These are phyloP conservation scores for Melanophora roralis DNA, from an alignment of 2,888 invertebrate genomes.

Conservation along the genomic window DNA sequence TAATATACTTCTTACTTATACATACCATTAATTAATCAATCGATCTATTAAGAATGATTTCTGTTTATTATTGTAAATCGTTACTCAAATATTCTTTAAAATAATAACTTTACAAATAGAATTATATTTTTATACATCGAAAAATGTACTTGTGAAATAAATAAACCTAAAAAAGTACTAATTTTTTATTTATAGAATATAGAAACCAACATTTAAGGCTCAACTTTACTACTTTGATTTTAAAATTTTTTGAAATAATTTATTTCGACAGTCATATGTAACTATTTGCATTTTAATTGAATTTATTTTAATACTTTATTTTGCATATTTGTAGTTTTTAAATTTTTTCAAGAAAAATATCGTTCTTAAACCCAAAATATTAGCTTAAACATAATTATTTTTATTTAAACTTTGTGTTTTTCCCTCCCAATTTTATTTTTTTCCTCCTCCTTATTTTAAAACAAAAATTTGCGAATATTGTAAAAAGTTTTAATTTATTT, in stretches of 20 bases:
- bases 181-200: constrained; percentile 25
- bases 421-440: neutral
- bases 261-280: constrained; percentile 44
- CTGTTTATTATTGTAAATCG: constrained; percentile 1
- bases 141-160: constrained; percentile 52
- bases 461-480: neutral
- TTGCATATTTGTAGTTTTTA: constrained; percentile 51
- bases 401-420: too few relatives aligned
- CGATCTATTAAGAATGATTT: constrained; percentile 31
- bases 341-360: constrained; percentile 1
- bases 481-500: neutral
- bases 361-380: constrained; percentile 34
- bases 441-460: neutral
- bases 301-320: constrained; percentile 33
- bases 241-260: neutral
- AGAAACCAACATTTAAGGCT: constrained; percentile 25
- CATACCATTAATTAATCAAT: constrained; percentile 6
- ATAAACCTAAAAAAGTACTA: constrained; percentile 24
- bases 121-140: constrained; percentile 61
- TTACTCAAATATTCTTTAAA: constrained; percentile 4
- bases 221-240: neutral
- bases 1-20: neutral
- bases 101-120: constrained; percentile 3
- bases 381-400: too few relatives aligned
- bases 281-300: constrained; percentile 41